Base-by-base conservation (phyloP, 2,797 vertebrate genomes). In the Eptatretus atami region DNA sequence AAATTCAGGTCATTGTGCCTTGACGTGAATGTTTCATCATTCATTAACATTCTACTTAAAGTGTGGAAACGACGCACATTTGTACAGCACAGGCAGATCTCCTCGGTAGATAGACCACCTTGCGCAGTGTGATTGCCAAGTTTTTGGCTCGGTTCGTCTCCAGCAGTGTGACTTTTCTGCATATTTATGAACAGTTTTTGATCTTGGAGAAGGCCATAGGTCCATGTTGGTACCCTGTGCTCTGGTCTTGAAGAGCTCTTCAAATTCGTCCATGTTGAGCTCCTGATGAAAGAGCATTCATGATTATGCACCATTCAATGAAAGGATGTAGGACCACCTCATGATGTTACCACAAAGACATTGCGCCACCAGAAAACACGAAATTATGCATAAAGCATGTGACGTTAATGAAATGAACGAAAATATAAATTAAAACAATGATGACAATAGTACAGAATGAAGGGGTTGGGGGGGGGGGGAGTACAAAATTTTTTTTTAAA, bases 141-240 rank as follows among this genome's bases (percentile, higher is more conserved):
- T 94, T 96, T 77, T 96, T 96, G 70, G 86, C 88, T 54, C 90
- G 81, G 70, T 95, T 96, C 70, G 86, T 74, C 3, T 96, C 90
- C 67, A 96, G 76, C 64, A 96, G 77, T 1, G 80, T 86, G 67
- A 95, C 81, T 73, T 86, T 79, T 83, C 55, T 76, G 74, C 0
- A 73, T 70, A n/a, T 66, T 84, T 90, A 69, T 84, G 83, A 1
- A 84, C 73, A 1, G 80, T n/a, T 81, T 71, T 94, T 96, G 74
- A 67, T 82, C 74, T 87, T 93, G 65, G 82, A 74, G 65, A 79
- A 82, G 66, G n/a, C n/a, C 75, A 69, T 12, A 86, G 63, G 67
- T 93, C 86, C 53, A 93, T 75, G 15, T 86, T 67, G 0, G 88
- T 80, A 63, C 86, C 88, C 72, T 96, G 90, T 1, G 88, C 86